Evolutionary conservation across 2,888 invertebrate genomes (phyloP).

Genomic region (Apamea monoglypha): DNA sequence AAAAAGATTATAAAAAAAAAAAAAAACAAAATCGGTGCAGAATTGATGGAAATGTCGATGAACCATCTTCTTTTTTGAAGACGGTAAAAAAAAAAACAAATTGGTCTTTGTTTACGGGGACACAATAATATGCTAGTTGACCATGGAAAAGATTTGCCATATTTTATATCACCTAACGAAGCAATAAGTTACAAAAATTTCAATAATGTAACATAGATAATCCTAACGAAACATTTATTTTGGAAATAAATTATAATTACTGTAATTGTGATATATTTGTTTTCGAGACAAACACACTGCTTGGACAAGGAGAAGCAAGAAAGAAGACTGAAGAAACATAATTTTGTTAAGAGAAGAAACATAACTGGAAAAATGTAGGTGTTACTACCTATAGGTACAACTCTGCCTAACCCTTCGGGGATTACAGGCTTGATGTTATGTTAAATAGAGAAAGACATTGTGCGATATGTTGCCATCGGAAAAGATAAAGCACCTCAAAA

Average conservation of each 20-base stretch:
- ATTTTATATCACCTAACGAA: neutral
- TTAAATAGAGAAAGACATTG: neutral
- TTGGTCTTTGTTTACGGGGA: neutral
- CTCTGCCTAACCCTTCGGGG: neutral
- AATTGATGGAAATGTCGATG: neutral
- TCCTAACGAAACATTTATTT: neutral
- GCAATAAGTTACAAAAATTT: neutral
- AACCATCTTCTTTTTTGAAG: neutral
- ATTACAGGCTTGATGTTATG: neutral
- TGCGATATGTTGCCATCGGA: neutral
- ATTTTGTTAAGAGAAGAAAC: neutral
- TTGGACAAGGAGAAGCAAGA: neutral
- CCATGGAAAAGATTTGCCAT: constrained; percentile 33
- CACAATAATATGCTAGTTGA: neutral
- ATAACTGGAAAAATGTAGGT: too few species aligned
- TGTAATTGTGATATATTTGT: neutral
- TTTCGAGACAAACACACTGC: neutral
- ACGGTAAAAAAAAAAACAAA: neutral
- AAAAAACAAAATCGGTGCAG: neutral
- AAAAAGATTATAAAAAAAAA: neutral
- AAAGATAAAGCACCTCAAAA: neutral
- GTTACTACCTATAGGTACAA: too few species aligned
- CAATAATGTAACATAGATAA: neutral
- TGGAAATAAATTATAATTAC: neutral
- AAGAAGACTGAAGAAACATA: neutral